Base-by-base conservation (phyloP, 1,140 invertebrate species). In the Acromyrmex echinatior region DNA sequence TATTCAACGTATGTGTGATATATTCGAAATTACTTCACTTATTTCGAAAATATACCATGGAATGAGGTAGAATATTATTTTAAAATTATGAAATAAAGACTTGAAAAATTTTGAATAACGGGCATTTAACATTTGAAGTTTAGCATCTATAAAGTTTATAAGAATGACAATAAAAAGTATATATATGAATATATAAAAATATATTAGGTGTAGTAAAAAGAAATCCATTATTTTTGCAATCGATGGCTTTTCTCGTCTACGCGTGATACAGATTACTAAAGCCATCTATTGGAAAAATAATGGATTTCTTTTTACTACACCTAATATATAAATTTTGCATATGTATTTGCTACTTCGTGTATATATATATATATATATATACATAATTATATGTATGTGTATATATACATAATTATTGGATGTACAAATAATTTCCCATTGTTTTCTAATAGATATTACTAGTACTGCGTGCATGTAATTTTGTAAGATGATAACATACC, bases 271-370 rank as follows among this genome's bases (percentile, higher is more conserved):
- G n/a, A n/a, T n/a, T n/a, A n/a, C n/a, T n/a, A n/a, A n/a, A n/a
- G n/a, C n/a, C n/a, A n/a, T n/a, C n/a, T n/a, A n/a, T n/a, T n/a
- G n/a, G n/a, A n/a, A n/a, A n/a, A n/a, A n/a, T n/a, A n/a, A n/a
- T n/a, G n/a, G n/a, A n/a, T n/a, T n/a, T n/a, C n/a, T n/a, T n/a
- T n/a, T n/a, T n/a, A n/a, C n/a, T n/a, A n/a, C n/a, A n/a, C n/a
- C n/a, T n/a, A n/a, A 49, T 86, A 86, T 56, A 49, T 51, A 58
- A 87, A 82, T 58, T 21, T 51, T 53, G 73, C 53, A 21, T 7
- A 71, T 45, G 14, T 76, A 56, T 21, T 51, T 18, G 9, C 3
- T 60, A 60, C 6, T 60, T 77, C 25, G 2, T 77, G 18, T 79
- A 63, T 6, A 45, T 60, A 66, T 12, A 58, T 73, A 31, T 79